A percentile compares a stretch with the other conserved stretches of the same genome.
Conservation (phyloP, 2,113 vertebrate genomes). For the Nycticebus coucang region DNA sequence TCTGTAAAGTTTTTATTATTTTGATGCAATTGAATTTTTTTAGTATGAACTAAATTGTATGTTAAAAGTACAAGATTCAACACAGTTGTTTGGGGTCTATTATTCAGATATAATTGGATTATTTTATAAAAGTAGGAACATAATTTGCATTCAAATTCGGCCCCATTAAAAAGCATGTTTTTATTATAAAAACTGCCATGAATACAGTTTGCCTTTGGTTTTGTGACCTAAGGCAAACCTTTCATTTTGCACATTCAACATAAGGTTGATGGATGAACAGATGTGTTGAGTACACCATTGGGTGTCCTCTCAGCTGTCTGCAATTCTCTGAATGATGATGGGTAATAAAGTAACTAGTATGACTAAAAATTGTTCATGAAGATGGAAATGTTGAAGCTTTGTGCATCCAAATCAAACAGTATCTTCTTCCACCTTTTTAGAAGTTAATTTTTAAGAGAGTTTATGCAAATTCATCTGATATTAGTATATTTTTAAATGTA, state of each 20-base stretch:
- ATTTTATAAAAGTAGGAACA: not conserved
- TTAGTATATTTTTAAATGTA: not conserved
- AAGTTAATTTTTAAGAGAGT: constrained; percentile 35
- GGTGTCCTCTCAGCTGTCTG: constrained; percentile 60
- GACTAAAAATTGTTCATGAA: constrained; percentile 51
- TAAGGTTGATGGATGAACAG: constrained; percentile 74
- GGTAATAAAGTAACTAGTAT: constrained; percentile 52
- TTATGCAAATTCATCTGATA: not conserved
- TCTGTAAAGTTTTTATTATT: not conserved
- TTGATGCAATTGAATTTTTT: not conserved
- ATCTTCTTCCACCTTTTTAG: not conserved
- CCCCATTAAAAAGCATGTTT: not conserved
- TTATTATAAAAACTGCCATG: not conserved
- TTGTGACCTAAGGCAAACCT: constrained; percentile 46
- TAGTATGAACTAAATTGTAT: not conserved
- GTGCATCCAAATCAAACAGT: not conserved
- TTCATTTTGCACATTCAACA: constrained; percentile 33
- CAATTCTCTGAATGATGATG: constrained; percentile 55
- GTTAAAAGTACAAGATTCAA: not conserved
- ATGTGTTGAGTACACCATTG: constrained; percentile 63
- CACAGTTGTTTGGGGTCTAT: not conserved
- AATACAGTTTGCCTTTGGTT: constrained; percentile 56
- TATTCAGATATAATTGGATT: not conserved
- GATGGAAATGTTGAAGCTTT: constrained; percentile 37
- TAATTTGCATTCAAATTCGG: not conserved